Conservation (phyloP, 2,797 vertebrate species). For the Uromys caudimaculatus region DNA sequence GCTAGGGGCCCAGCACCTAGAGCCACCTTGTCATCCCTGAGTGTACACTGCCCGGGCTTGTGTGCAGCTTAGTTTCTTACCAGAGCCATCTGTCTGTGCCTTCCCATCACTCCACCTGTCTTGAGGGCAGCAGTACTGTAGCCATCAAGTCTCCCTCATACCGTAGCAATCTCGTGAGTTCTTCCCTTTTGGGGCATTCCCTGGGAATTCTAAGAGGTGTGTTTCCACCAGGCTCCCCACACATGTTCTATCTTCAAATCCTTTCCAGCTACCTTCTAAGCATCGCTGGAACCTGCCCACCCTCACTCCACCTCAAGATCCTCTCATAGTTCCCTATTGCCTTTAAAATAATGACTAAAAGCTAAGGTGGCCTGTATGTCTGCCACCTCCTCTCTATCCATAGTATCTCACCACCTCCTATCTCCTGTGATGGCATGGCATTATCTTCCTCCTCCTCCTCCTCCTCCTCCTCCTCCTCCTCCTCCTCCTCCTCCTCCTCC, state of each 20-base stretch:
- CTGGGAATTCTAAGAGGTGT: neutral
- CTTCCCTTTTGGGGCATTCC: neutral
- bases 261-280: neutral
- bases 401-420: no score
- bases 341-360: neutral
- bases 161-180: neutral
- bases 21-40: neutral
- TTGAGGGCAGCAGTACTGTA: neutral
- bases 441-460: neutral
- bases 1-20: neutral
- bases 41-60: neutral
- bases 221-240: neutral
- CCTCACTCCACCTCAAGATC: neutral
- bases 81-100: neutral
- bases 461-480: neutral
- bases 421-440: neutral
- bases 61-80: neutral
- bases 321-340: neutral
- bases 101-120: neutral
- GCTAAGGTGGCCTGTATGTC: neutral
- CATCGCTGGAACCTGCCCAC: neutral
- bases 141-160: neutral
- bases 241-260: neutral
- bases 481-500: no score
- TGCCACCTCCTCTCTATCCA: neutral